A percentile compares a stretch with the other conserved stretches of the same genome.
Conservation (phyloP, 2,113 vertebrate species). For the Glareola pratincola region DNA sequence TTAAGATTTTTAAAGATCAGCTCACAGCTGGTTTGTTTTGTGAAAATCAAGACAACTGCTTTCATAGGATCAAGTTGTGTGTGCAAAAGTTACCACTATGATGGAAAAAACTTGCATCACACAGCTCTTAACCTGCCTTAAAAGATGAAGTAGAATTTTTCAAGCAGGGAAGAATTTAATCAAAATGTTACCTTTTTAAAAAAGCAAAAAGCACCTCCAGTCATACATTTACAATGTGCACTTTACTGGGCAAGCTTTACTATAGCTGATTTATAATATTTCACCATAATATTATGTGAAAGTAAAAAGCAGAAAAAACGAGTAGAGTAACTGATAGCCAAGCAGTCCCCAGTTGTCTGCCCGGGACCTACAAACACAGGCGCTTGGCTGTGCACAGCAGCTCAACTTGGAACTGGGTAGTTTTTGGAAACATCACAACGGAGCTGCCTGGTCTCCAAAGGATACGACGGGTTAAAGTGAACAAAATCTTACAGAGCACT, state of each 20-base stretch:
- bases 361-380: not conserved
- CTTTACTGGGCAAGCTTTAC: not conserved
- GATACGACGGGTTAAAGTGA: not conserved
- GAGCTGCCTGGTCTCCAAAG: not conserved
- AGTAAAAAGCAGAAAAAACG: not conserved
- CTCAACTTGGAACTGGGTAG: fast-evolving
- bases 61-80: not conserved
- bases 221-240: not conserved
- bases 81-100: not conserved
- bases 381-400: not conserved
- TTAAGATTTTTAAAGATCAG: not conserved
- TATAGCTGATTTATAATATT: not conserved
- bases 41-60: not conserved
- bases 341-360: not conserved
- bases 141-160: not conserved
- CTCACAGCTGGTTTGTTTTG: not conserved
- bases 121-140: not conserved
- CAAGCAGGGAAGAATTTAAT: not conserved
- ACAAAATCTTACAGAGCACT: not conserved
- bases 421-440: not conserved
- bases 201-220: not conserved
- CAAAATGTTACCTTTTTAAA: not conserved
- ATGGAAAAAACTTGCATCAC: not conserved
- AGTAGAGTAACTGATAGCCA: not conserved
- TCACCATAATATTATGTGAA: not conserved